Evolutionary conservation across 2,113 vertebrate genomes (phyloP).

Genomic region (Tautogolabrus adspersus): DNA sequence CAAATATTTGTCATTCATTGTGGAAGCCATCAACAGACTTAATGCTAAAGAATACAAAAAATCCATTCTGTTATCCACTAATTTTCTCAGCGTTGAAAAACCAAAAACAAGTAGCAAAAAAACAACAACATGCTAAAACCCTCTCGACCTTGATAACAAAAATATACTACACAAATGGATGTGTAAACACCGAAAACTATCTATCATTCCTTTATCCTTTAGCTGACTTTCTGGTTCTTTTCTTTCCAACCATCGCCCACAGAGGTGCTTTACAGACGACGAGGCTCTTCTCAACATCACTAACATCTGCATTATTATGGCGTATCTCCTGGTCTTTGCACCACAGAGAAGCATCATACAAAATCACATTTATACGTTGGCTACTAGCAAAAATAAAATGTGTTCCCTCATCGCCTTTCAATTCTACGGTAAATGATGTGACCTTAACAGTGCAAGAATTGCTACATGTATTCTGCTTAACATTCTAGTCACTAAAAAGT

Average conservation of each 20-base stretch:
- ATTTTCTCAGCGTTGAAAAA: constrained; percentile 3
- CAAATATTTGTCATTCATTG: not conserved
- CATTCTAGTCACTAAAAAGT: constrained; percentile 67
- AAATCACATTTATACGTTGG: constrained; percentile 29
- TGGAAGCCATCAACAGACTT: constrained; percentile 11
- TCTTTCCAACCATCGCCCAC: constrained; percentile 20
- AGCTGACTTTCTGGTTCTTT: constrained; percentile 67
- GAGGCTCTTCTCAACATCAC: constrained; percentile 65
- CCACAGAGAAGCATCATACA: constrained; percentile 47
- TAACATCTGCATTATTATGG: not conserved
- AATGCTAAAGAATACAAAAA: not conserved
- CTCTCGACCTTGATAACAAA: not conserved
- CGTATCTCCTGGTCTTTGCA: not conserved
- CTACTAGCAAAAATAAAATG: constrained; percentile 70
- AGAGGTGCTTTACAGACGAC: constrained; percentile 17
- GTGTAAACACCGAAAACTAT: constrained; percentile 19
- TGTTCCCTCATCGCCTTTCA: constrained; percentile 44
- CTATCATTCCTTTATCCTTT: constrained; percentile 27
- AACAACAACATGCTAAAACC: constrained; percentile 22
- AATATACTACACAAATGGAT: constrained; percentile 14
- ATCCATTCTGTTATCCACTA: not conserved
- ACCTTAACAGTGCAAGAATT: constrained; percentile 60
- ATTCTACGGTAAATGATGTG: constrained; percentile 52
- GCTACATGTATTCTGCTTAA: constrained; percentile 66
- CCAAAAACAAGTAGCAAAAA: constrained; percentile 8